Conservation (phyloP, 1,140 invertebrate genomes). For the Zaprionus davidi region DNA sequence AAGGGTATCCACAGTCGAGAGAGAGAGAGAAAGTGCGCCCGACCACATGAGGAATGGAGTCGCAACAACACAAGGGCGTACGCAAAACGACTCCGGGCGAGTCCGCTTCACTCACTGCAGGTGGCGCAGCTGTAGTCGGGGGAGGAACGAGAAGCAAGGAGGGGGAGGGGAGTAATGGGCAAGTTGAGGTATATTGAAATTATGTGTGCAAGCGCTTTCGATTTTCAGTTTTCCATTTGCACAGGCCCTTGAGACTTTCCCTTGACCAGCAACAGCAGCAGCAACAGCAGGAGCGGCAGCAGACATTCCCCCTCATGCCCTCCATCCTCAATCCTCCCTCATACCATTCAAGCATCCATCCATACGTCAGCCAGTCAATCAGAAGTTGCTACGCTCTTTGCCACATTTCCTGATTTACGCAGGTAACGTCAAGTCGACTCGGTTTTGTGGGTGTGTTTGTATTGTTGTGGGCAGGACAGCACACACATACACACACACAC, state of each 20-base stretch:
- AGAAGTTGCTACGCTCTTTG: conserved; percentile 45
- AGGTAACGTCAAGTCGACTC: conserved; percentile 60
- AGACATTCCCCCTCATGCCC: background rate
- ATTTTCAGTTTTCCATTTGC: conserved; percentile 59
- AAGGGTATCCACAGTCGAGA: conserved; percentile 30
- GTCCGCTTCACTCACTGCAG: conserved; percentile 40
- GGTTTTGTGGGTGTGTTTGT: conserved; percentile 49
- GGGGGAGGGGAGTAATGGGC: background rate
- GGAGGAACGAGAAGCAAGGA: background rate
- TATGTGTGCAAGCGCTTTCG: conserved; percentile 43
- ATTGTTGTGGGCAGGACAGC: conserved; percentile 68
- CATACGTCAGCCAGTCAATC: conserved; percentile 71
- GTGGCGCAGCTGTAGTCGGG: conserved; percentile 25
- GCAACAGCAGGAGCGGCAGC: conserved; percentile 24
- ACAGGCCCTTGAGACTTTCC: conserved; percentile 46
- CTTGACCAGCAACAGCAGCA: conserved; percentile 61
- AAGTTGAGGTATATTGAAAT: conserved; percentile 44
- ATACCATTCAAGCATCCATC: conserved; percentile 17
- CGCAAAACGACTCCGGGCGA: conserved; percentile 52
- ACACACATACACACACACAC: conserved; percentile 19
- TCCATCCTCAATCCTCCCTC: background rate
- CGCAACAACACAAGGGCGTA: conserved; percentile 41
- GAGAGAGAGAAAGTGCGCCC: background rate
- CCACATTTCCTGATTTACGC: conserved; percentile 76
- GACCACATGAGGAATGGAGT: conserved; percentile 45